These are phyloP conservation scores for Lethrus apterus DNA, from an alignment of 1,140 invertebrate genomes.

Conservation along the genomic window DNA sequence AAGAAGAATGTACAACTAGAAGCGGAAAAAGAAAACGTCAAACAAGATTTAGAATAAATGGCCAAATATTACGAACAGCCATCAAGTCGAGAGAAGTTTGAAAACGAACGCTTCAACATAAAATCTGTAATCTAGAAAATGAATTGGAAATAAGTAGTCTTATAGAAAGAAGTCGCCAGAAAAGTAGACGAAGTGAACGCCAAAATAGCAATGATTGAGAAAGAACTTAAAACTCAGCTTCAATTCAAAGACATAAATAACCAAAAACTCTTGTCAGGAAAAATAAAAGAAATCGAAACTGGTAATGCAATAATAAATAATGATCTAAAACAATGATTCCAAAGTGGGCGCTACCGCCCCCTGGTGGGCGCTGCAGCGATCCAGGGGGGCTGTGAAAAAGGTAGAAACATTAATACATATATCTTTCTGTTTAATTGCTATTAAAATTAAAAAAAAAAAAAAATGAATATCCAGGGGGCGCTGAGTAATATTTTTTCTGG, in stretches of 20 bases:
- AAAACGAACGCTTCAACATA: slow-evolving; percentile 33
- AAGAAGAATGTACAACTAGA: slow-evolving; percentile 37
- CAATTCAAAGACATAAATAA: slow-evolving; percentile 13
- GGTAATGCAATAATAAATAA: slow-evolving; percentile 27
- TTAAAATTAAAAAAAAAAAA: no score
- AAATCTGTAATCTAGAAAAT: slow-evolving; percentile 32
- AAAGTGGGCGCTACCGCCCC: no score
- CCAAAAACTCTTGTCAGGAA: slow-evolving; percentile 12
- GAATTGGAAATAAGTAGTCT: slow-evolving; percentile 25
- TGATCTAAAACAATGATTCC: no score
- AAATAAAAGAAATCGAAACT: slow-evolving; percentile 25
- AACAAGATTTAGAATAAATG: slow-evolving; percentile 39
- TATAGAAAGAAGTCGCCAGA: slow-evolving; percentile 20
- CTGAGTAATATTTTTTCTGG: no score
- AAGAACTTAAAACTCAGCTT: slow-evolving; percentile 23
- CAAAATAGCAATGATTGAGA: slow-evolving; percentile 23
- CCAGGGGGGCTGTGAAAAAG: no score
- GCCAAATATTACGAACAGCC: slow-evolving; percentile 35
- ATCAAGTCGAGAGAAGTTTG: slow-evolving; percentile 35
- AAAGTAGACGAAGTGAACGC: slow-evolving; percentile 23
- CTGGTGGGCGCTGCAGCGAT: no score
- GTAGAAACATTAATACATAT: no score
- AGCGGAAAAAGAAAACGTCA: slow-evolving; percentile 37
- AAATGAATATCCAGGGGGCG: no score
- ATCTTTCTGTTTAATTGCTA: no score